Evolutionary conservation across 2,888 invertebrate species (phyloP), one percentile per base, ranked within the genome.

Genomic region (Phortica magna): DNA sequence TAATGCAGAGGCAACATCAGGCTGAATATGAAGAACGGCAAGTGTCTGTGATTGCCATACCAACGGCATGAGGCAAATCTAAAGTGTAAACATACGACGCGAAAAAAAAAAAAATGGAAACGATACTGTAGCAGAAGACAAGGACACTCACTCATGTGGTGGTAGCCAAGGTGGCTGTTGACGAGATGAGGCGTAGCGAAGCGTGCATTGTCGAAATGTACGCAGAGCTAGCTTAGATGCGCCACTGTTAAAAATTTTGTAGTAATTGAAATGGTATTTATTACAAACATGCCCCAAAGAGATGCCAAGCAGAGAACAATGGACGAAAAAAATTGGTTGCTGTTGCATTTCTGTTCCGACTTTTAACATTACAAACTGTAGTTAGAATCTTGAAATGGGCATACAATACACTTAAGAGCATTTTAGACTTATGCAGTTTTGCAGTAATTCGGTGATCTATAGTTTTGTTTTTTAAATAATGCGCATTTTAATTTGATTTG

Each of bases 21-120:
- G 70, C 53, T 31, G 53, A 53, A 70, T 53, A 70, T 70, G 39
- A 14, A 14, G 39, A 14, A 14, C 65, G 41, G 65, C 39, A 65
- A 65, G 67, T 67, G 67, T 67, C 31, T 67, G 43, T 53, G 70
- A 70, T 53, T 70, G 70, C 70, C 70, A 70, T 53, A 70, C 48
- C 70, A 70, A 70, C 48, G 70, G 31, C 84, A 87, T 12, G 53
- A 78, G 82, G 79, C 87, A 85, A 88, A 88, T 88, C 89, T 85
- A 84, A 86, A 89, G 88, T 89, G 89, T 89, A 88, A 88, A 88
- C 88, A 88, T 82, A 41, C 14, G 22, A 70, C 22, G 48, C 53
- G 70, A 10, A 31, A 22, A 73, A 73, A 73, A 73, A 76, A 67
- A 71, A 65, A 14, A 41, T 41, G 61, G 39, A 41, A 31, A 57